Evolutionary conservation across 2,113 vertebrate genomes (phyloP), one percentile per base, ranked within the genome.

Genomic region (Prunella himalayana): DNA sequence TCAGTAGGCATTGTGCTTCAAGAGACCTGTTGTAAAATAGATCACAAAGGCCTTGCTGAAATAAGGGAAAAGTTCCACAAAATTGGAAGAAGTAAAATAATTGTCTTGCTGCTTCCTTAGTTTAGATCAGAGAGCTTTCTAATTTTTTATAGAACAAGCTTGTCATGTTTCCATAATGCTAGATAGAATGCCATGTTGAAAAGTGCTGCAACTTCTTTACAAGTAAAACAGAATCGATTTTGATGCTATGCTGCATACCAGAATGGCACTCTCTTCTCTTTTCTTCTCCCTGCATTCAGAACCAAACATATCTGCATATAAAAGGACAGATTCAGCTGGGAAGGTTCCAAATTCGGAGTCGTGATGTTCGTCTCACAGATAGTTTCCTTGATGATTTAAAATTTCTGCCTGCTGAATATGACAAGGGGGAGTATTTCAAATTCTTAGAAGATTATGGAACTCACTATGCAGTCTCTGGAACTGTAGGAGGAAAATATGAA

Each of bases 371-470:
- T 61, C 88, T 99, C 45, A 97, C 97, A 6, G 91, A 97, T 13
- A 96, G 83, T 8, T 99, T 99, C 89, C 35, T 99, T 59, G 83
- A 97, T 19, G 98, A 98, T 25, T n/a, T 99, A 76, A 97, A 96
- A n/a, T 56, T 71, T 87, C 96, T 99, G 69, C 99, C 99, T 59
- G 6, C 91, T 56, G n/a, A 94, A 57, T 99, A 99, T 42, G 98
- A 98, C 66, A 99, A 98, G 80, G 98, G 98, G 7, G 97, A 98
- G 92, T 99, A 99, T 96, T 99, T 99, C 94, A 97, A 97, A 84
- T 99, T 99, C 97, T 84, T 99, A 76, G 99, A 99, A 97, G 98
- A 98, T 63, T 99, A 99, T 47, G 99, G 99, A 86, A 99, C 99
- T 25, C 99, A 99, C 95, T 99, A 99, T 92, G 98, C 98, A 0